Evolutionary conservation across 1,140 invertebrate genomes (phyloP), one percentile per base, ranked within the genome.

Genomic region (Penaeus vannamei): DNA sequence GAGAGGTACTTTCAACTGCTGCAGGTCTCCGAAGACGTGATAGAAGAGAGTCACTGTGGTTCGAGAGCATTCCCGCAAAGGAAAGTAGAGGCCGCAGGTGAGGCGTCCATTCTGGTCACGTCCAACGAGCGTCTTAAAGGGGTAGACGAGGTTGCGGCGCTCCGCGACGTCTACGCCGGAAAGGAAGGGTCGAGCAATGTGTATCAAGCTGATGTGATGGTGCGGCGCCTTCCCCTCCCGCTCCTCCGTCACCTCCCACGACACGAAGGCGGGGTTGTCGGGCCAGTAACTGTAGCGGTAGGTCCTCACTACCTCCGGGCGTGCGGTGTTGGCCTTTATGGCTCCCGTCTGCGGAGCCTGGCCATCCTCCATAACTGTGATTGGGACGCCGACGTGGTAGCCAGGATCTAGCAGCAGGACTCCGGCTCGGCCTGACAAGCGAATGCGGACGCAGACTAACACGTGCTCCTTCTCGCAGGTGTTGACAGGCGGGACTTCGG

Each of bases 301-400:
- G 10, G 14, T 84, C 36, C 86, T 87, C 23, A 26, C n/a, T n/a
- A 88, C 87, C 10, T 89, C 83, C 20, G 85, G 12, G n/a, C 87
- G 85, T n/a, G 84, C 46, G 12, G 86, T 86, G 76, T 64, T 77
- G 29, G 77, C 86, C 3, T 19, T 36, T 14, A 90, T 77, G 60
- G 64, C 91, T 95, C 95, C 96, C 61, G 97, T 98, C 92, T 98
- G 97, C 7, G 97, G 97, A 93, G 97, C 97, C 46, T 94, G 93
- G 81, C 95, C 94, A 92, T 98, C 97, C 32, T 95, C 93, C 97
- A 98, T 98, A 42, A 98, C 96, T 32, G 97, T 97, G 72, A 98
- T 95, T 26, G 96, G 96, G 62, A 96, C 94, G 36, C 96, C 95
- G 66, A 98, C 95, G 92, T 98, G 97, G 93, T 98, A 98, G 17